These are phyloP conservation scores for Vanessa tameamea DNA, from an alignment of 1,140 invertebrate species.

Conservation along the genomic window DNA sequence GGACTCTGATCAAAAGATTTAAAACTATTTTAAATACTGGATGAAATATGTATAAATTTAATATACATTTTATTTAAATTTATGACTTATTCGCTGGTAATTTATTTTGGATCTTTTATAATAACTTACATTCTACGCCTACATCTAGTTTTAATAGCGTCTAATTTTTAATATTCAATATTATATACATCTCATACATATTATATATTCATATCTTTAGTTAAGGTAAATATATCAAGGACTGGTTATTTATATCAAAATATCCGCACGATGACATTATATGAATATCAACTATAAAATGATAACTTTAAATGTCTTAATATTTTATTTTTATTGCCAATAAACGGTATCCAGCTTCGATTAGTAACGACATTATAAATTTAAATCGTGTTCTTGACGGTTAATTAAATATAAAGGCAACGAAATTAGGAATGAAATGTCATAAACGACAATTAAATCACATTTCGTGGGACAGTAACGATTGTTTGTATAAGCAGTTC, in stretches of 20 bases:
- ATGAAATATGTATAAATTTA: no score
- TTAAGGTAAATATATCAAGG: neutral
- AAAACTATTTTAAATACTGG: no score
- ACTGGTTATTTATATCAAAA: conserved; percentile 6
- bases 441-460: conserved; percentile 53
- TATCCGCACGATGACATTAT: conserved; percentile 19
- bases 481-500: conserved; percentile 32
- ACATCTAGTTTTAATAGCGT: no score
- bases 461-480: conserved; percentile 41
- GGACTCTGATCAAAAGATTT: no score
- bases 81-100: no score
- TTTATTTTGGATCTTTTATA: no score
- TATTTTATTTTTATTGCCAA: conserved; percentile 39
- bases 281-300: conserved; percentile 19
- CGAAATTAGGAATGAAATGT: conserved; percentile 38
- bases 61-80: no score
- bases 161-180: no score
- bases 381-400: conserved; percentile 44
- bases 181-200: no score
- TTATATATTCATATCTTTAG: neutral
- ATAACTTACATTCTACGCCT: no score
- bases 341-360: conserved; percentile 39
- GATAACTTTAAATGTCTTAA: conserved; percentile 29
- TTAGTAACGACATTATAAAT: conserved; percentile 40
- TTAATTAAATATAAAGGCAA: conserved; percentile 45